Evolutionary conservation across 1,140 invertebrate species (phyloP).

Genomic region (Drosophila carrolli): DNA sequence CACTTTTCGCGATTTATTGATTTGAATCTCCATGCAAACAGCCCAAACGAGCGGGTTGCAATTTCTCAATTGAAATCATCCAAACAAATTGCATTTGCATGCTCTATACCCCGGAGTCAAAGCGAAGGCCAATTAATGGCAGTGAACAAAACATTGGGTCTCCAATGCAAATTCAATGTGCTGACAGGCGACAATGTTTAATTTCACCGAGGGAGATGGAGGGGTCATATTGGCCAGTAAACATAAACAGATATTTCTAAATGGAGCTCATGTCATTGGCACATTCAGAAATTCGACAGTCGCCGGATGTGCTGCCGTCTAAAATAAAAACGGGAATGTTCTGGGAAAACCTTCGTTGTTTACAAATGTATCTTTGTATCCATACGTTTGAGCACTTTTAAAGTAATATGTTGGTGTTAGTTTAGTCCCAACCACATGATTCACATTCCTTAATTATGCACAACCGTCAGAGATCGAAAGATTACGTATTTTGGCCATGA

Average conservation of each 20-base stretch:
- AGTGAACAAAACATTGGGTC: constrained; percentile 32
- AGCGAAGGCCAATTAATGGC: constrained; percentile 68
- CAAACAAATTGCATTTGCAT: constrained; percentile 58
- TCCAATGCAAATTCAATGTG: constrained; percentile 56
- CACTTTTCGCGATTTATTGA: constrained; percentile 63
- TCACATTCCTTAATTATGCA: constrained; percentile 54
- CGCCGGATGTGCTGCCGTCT: constrained; percentile 29
- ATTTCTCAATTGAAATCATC: constrained; percentile 52
- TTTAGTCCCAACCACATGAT: constrained; percentile 41
- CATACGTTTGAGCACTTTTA: constrained; percentile 15
- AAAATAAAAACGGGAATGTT: constrained; percentile 38
- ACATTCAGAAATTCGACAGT: constrained; percentile 39
- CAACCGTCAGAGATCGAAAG: constrained; percentile 17
- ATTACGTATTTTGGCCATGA: constrained; percentile 67
- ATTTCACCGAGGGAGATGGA: constrained; percentile 3
- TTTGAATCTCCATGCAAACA: constrained; percentile 48
- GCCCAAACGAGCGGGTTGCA: constrained; percentile 9
- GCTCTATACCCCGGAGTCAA: constrained; percentile 11
- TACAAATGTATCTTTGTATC: constrained; percentile 13
- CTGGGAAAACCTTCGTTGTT: constrained; percentile 36
- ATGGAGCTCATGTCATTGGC: constrained; percentile 60
- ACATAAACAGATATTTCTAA: constrained; percentile 50
- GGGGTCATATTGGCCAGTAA: constrained; percentile 16
- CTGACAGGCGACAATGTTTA: constrained; percentile 63
- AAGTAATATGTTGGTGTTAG: constrained; percentile 8